Conservation (phyloP, 2,888 invertebrate genomes). For the Ecliptopera silaceata region DNA sequence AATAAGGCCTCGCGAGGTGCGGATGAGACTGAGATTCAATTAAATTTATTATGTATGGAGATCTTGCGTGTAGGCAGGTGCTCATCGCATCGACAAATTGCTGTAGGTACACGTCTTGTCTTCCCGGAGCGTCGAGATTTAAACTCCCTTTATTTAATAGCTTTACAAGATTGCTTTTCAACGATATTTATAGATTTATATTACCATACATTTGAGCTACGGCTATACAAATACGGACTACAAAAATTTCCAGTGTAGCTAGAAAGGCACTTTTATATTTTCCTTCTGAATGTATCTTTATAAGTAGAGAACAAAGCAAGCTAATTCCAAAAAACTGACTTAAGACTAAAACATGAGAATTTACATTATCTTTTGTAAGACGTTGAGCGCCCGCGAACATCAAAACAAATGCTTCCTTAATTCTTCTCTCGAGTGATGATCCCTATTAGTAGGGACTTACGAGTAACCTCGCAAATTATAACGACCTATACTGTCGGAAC, state of each 20-base stretch:
- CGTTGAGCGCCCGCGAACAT: constrained; percentile 62
- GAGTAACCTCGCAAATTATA: constrained; percentile 79
- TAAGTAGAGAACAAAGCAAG: constrained; percentile 15
- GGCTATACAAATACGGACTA: neutral
- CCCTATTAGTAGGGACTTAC: constrained; percentile 79
- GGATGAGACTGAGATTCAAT: constrained; percentile 81
- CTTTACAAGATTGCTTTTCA: constrained; percentile 32
- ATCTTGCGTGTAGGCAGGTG: constrained; percentile 74
- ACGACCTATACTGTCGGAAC: constrained; percentile 56
- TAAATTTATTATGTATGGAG: constrained; percentile 83
- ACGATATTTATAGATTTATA: constrained; percentile 8
- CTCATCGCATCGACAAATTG: constrained; percentile 74
- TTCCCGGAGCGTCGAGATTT: constrained; percentile 46
- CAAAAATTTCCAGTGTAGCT: too few species aligned
- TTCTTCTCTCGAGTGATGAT: constrained; percentile 76
- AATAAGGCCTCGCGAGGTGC: constrained; percentile 69
- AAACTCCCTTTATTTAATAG: constrained; percentile 42
- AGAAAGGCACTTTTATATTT: neutral
- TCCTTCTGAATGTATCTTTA: neutral
- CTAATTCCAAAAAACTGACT: constrained; percentile 31
- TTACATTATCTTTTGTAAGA: constrained; percentile 51
- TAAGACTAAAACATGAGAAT: constrained; percentile 46
- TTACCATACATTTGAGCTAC: neutral
- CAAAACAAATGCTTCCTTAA: constrained; percentile 78
- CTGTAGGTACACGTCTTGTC: constrained; percentile 33